Percentiles rank a stretch among this genome's conserved stretches.
phyloP scores from a whole-genome alignment of 2,888 invertebrate species.

The Yponomeuta sedellus region DNA sequence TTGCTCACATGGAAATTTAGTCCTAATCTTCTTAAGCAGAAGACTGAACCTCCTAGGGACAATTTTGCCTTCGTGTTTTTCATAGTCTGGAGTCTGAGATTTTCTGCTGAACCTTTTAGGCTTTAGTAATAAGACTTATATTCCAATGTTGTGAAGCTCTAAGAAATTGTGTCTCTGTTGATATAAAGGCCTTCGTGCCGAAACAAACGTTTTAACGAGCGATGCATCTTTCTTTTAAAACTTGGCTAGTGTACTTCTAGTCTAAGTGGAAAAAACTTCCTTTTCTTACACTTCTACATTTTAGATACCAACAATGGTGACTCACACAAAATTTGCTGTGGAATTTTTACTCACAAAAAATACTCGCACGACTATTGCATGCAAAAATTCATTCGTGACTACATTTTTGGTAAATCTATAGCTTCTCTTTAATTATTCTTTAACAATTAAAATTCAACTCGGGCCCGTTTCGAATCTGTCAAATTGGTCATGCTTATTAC shows the following conservation, averaged over 20 bases:
- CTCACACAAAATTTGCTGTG: background rate
- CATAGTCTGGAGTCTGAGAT: conserved; percentile 17
- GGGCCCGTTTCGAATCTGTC: conserved; percentile 47
- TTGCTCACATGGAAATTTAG: conserved; percentile 37
- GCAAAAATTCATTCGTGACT: background rate
- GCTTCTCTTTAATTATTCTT: conserved; percentile 66
- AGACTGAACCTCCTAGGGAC: conserved; percentile 41
- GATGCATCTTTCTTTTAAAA: conserved; percentile 64
- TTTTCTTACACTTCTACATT: background rate
- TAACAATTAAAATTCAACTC: conserved; percentile 54
- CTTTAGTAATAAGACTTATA: conserved; percentile 30
- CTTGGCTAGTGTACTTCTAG: conserved; percentile 35
- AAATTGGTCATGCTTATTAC: conserved; percentile 56
- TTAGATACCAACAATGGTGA: background rate
- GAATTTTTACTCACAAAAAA: conserved; percentile 1
- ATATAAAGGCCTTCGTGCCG: conserved; percentile 67
- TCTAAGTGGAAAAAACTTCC: conserved; percentile 5
- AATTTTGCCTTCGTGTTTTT: conserved; percentile 25
- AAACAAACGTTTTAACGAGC: conserved; percentile 67
- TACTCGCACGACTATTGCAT: background rate
- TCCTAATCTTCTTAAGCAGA: conserved; percentile 35
- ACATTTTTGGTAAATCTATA: conserved; percentile 37
- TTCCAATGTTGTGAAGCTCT: conserved; percentile 32
- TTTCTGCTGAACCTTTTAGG: conserved; percentile 31
- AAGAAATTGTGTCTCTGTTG: conserved; percentile 49